Percentiles rank a stretch among this genome's conserved stretches.
These are phyloP conservation scores for Pipa parva DNA, from an alignment of 2,113 vertebrate species.

Conservation along the genomic window DNA sequence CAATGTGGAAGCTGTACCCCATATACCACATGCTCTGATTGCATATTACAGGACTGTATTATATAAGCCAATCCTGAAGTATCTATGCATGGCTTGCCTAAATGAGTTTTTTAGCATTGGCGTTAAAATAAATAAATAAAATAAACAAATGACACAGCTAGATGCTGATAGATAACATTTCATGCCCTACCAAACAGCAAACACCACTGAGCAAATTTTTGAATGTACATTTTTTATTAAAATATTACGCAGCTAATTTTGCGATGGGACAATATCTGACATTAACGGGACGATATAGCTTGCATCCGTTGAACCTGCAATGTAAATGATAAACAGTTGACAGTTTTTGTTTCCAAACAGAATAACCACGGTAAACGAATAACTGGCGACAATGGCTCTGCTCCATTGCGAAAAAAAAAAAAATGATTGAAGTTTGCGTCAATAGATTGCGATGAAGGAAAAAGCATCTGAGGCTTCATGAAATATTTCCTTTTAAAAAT, in stretches of 20 bases:
- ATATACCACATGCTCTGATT: too few relatives aligned
- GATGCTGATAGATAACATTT: too few relatives aligned
- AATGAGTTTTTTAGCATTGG: too few relatives aligned
- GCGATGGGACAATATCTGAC: conserved; percentile 22
- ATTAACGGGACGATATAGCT: neutral
- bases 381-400: neutral
- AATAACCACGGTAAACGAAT: conserved; percentile 3
- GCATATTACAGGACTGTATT: too few relatives aligned
- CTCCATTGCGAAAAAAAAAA: neutral
- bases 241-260: conserved; percentile 31
- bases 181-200: too few relatives aligned
- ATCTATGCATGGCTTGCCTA: too few relatives aligned
- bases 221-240: conserved; percentile 30
- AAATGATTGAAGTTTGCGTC: neutral
- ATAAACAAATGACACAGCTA: too few relatives aligned
- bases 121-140: too few relatives aligned
- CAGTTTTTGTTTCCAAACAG: neutral
- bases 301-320: conserved; percentile 4
- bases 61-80: too few relatives aligned
- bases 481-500: neutral
- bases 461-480: neutral
- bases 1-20: too few relatives aligned
- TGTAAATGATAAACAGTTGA: neutral
- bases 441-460: neutral
- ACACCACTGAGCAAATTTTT: too few relatives aligned